Evolutionary conservation across 2,797 vertebrate species (phyloP), one percentile per base, ranked within the genome.

Genomic region (Enteromius treurensis): DNA sequence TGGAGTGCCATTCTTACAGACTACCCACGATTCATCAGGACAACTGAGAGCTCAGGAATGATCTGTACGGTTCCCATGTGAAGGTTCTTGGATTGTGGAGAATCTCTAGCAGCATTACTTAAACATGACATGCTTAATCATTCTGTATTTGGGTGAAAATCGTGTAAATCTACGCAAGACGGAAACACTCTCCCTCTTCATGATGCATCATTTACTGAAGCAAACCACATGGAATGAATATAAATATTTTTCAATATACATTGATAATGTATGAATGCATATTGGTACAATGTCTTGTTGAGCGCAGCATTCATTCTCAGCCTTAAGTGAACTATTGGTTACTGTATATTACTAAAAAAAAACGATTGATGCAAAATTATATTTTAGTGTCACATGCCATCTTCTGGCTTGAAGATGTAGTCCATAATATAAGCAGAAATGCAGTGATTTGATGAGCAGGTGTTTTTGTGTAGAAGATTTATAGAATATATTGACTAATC

Each of bases 181-280:
- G n/a, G 23, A 42, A 82, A 67, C 47, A 5, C 15, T 45, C 34
- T 69, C 67, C 34, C 0, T 69, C 60, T 67, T 58, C 47, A 62
- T 73, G 67, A 79, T 68, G 79, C 82, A n/a, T 13, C 15, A 65
- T 84, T 17, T 21, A 40, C 47, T 68, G 51, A 68, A 40, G 42
- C 11, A 7, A 32, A 5, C 58, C 23, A 34, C 29, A 14, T 11
- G 10, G 2, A 14, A 21, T 1, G 11, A 13, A 51, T 51, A 51
- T 32, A 15, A 15, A 47, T 47, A 13, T 51, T n/a, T 53, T 34
- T 74, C 29, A 34, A 53, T 7, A 73, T 51, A 7, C 69, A 11
- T 49, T 29, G 60, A 62, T 62, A 32, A 17, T 15, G 8, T 70
- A 15, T 69, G 2, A 23, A n/a, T 69, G 40, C 40, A n/a, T 37